Conservation (phyloP, 2,888 invertebrate species). For the Tenthredo amoena region DNA sequence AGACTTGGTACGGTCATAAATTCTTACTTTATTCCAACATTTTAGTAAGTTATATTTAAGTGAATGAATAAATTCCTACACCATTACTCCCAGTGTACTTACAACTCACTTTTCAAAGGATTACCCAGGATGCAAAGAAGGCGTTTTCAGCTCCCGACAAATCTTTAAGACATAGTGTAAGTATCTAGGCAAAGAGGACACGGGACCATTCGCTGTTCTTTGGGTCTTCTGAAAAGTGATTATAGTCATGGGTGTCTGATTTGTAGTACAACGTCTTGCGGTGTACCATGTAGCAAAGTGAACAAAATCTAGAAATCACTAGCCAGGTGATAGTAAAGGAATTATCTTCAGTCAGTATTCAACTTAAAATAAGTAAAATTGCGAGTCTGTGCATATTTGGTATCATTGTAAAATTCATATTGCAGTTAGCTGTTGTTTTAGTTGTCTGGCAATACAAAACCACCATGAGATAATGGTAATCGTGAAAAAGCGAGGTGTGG, state of each 20-base stretch:
- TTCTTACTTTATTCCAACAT: background rate
- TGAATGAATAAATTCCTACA: conserved; percentile 9
- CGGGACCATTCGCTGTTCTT: background rate
- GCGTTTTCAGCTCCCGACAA: background rate
- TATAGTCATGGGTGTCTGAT: background rate
- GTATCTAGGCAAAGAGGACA: background rate
- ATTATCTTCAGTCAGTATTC: background rate
- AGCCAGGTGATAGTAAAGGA: background rate
- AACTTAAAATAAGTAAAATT: background rate
- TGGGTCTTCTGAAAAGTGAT: background rate
- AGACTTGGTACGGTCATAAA: background rate
- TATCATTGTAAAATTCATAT: background rate
- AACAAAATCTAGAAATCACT: background rate
- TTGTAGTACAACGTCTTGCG: background rate
- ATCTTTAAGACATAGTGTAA: conserved; percentile 22
- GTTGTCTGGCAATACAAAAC: background rate
- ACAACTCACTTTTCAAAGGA: background rate
- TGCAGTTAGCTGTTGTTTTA: background rate
- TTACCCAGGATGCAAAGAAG: background rate
- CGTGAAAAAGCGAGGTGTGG: background rate
- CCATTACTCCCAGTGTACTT: background rate
- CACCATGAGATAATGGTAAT: background rate
- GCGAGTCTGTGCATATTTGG: background rate
- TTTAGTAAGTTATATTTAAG: background rate
- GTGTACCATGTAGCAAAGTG: background rate